Evolutionary conservation across 2,113 vertebrate species (phyloP), one percentile per base, ranked within the genome.

Genomic region (Prionailurus bengalensis): DNA sequence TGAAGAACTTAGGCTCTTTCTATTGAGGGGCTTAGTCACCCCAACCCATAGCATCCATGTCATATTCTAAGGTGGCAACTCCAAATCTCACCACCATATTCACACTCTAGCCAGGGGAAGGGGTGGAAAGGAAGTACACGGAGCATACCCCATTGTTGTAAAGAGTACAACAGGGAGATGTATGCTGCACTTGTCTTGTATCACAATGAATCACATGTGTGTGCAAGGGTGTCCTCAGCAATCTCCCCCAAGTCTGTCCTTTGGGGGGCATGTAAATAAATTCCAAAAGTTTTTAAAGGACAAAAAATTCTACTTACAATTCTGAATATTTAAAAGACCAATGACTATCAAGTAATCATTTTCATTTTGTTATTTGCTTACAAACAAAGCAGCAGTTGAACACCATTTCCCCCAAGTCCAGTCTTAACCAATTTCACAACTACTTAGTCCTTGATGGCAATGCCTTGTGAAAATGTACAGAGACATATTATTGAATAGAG

Each of bases 321-420:
- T 81, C 80, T 87, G 29, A 73, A 86, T 31, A 66, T 25, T 80
- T 80, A 85, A 86, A 81, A 82, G 7, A n/a, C 19, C 74, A 78
- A 21, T 74, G 23, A 48, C 13, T n/a, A 61, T 29, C 53, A 68
- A 6, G 55, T 39, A 58, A 84, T 74, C 71, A 63, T 23, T 93
- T 68, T 63, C 48, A 83, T 3, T 80, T 17, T 68, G 82, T 39
- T 68, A 61, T 21, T 3, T 81, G 58, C 55, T 81, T 84, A 79
- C 81, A 45, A 80, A 82, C 51, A 39, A 76, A 68, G 39, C 68
- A 66, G 14, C 39, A 65, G 29, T 4, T 16, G 23, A 39, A 23
- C 45, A 16, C n/a, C 23, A 7, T n/a, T 89, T 45, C 33, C 70
- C 48, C n/a, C 3, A 68, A 71, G 4, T 53, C n/a, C 14, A 19